Evolutionary conservation across 2,888 invertebrate species (phyloP), one percentile per base, ranked within the genome.

Genomic region (Pyralis farinalis): DNA sequence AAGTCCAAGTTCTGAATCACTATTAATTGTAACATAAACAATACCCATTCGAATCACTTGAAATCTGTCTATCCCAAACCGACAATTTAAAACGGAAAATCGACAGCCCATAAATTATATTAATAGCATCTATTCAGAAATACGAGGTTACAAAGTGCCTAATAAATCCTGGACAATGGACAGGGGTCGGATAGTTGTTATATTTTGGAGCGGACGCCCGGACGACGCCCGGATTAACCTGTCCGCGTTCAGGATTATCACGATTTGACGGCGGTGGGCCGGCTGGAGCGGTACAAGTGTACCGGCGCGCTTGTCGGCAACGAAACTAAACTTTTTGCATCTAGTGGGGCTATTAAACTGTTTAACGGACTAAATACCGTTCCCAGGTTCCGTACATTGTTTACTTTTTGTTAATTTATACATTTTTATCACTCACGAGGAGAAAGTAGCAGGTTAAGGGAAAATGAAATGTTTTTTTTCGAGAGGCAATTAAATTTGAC

Each of bases 171-270:
- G 58, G 51, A 47, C 59, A 53, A 59, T 50, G 55, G 56, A 59
- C 56, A 57, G 44, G 55, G 56, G 49, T 51, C n/a, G 32, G 12
- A 12, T 16, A 16, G 31, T 16, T 32, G 31, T 16, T 32, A 16
- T 32, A 34, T 21, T 16, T 9, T 20, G 9, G 16, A 11, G 6
- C 22, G 37, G 31, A 22, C 22, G 12, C n/a, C 21, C 38, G 33
- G 38, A 27, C 39, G 33, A 32, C 32, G 39, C 31, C 49, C 49
- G 58, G 63, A 63, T 79, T 72, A 79, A 77, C 73, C 75, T 78
- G 75, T 71, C 74, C 64, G 58, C 70, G 52, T 43, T 52, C 58
- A 53, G 71, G 73, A 73, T 77, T 65, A 64, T 57, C 46, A 58
- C 53, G 58, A 39, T 45, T 39, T 44, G 47, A 44, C 45, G 46